Evolutionary conservation across 2,888 invertebrate genomes (phyloP).

Genomic region (Homarus gammarus): DNA sequence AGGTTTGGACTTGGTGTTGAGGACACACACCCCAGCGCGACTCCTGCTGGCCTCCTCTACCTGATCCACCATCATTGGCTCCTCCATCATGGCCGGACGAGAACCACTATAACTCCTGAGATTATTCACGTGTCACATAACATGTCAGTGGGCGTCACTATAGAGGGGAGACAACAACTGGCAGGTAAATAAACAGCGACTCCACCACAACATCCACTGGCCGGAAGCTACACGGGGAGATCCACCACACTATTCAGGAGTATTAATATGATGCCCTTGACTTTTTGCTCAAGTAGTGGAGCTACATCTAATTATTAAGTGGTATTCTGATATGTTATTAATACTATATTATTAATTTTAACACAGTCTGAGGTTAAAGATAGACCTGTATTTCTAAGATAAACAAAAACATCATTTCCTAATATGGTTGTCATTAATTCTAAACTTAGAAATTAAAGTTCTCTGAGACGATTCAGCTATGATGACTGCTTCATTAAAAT

Average conservation of each 20-base stretch:
- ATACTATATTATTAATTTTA: too few species aligned
- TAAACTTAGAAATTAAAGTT: too few species aligned
- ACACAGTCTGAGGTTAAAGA: too few species aligned
- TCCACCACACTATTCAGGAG: background rate
- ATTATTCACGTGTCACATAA: background rate
- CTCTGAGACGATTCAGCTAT: too few species aligned
- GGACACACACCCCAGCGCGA: constrained; percentile 76
- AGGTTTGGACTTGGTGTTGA: constrained; percentile 85
- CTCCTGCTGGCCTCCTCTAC: constrained; percentile 2
- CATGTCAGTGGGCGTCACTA: background rate
- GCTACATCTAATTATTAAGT: too few species aligned
- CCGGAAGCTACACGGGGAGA: background rate
- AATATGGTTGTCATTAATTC: too few species aligned
- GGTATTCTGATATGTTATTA: too few species aligned
- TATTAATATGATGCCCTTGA: background rate
- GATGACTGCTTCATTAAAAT: too few species aligned
- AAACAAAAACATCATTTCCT: too few species aligned
- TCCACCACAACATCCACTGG: constrained; percentile 17
- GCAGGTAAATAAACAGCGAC: background rate
- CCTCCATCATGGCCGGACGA: constrained; percentile 33
- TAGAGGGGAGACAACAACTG: too few species aligned
- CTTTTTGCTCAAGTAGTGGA: background rate
- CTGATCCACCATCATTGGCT: constrained; percentile 67
- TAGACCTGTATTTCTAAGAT: too few species aligned
- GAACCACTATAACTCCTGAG: background rate